Percentiles rank a stretch among this genome's conserved stretches.
phyloP scores from a whole-genome alignment of 2,797 vertebrate genomes.

The Smutsia gigantea region DNA sequence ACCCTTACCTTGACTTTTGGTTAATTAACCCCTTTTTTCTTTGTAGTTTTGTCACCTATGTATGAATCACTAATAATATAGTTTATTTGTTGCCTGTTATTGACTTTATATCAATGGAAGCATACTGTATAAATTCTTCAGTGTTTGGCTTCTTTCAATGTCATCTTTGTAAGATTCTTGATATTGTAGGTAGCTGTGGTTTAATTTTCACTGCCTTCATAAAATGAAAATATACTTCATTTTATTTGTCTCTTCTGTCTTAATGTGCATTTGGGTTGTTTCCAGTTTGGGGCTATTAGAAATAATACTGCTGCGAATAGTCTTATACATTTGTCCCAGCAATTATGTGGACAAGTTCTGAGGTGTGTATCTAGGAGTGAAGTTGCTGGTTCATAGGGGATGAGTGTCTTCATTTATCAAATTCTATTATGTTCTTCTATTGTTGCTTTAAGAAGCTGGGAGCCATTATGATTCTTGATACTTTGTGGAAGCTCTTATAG shows the following conservation, averaged over 20 bases:
- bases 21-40: not conserved
- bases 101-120: not conserved
- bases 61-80: not conserved
- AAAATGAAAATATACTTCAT: not conserved
- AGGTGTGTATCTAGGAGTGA: not conserved
- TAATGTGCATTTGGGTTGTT: not conserved
- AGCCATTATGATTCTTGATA: not conserved
- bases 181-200: not conserved
- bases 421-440: not conserved
- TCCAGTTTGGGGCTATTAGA: not conserved
- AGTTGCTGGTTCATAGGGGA: not conserved
- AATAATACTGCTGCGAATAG: not conserved
- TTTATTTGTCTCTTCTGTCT: not conserved
- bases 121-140: not conserved
- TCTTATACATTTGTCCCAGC: not conserved
- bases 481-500: not conserved
- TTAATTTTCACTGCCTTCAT: not conserved
- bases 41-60: not conserved
- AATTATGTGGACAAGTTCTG: not conserved
- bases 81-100: not conserved
- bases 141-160: not conserved
- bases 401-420: not conserved
- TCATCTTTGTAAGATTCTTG: not conserved
- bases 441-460: not conserved
- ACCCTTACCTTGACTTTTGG: not conserved